These are phyloP conservation scores for Falco peregrinus DNA, from an alignment of 2,797 vertebrate species.

Conservation along the genomic window DNA sequence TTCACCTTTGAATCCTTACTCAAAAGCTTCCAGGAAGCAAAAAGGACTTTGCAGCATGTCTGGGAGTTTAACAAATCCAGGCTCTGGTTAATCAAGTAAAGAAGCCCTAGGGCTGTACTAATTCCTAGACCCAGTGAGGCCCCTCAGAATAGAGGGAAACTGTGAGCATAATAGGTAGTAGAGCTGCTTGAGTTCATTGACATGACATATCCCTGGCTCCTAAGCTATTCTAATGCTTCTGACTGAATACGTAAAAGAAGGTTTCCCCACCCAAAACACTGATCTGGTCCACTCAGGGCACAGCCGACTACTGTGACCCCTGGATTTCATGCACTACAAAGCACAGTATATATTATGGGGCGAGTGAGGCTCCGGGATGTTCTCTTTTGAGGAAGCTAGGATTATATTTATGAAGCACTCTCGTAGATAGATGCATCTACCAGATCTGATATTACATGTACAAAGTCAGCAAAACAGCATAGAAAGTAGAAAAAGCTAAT, in stretches of 20 bases:
- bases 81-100: constrained; percentile 49
- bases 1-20: constrained; percentile 62
- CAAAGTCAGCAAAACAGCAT: background rate
- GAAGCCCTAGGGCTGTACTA: constrained; percentile 59
- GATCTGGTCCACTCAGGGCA: background rate
- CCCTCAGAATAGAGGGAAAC: constrained; percentile 35
- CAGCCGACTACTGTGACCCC: background rate
- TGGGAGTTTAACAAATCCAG: constrained; percentile 55
- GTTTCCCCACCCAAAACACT: constrained; percentile 24
- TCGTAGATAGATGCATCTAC: background rate
- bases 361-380: background rate
- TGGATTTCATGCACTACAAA: background rate
- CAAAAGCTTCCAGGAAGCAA: constrained; percentile 56
- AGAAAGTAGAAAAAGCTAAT: background rate
- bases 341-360: background rate
- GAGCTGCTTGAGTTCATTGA: constrained; percentile 55
- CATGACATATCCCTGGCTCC: constrained; percentile 16
- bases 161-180: constrained; percentile 28
- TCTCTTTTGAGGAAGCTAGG: background rate
- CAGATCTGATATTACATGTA: background rate
- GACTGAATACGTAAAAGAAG: background rate
- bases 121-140: constrained; percentile 39
- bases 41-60: constrained; percentile 47
- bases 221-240: constrained; percentile 12
- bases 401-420: background rate